Conservation (phyloP, 2,113 vertebrate genomes). For the Apaloderma vittatum region DNA sequence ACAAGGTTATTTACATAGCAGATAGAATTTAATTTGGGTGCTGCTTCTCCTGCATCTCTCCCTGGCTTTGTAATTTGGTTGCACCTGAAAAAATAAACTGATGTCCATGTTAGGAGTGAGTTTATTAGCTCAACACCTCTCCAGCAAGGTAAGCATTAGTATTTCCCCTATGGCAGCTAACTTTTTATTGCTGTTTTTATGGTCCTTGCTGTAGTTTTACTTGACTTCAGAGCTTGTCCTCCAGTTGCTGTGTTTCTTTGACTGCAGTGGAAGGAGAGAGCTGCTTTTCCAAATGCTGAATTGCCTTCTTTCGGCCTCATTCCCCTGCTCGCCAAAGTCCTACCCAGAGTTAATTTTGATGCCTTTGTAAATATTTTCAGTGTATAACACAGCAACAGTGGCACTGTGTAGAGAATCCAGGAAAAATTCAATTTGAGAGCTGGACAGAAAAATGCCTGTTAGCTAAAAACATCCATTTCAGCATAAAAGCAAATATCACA, state of each 20-base stretch:
- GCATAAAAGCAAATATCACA: neutral
- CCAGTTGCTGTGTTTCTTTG: slow-evolving; percentile 6
- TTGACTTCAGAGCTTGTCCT: neutral
- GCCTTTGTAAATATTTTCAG: slow-evolving; percentile 11
- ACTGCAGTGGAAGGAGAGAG: neutral
- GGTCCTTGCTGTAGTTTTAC: slow-evolving; percentile 3
- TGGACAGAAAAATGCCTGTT: neutral
- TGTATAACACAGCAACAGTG: neutral
- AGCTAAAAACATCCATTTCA: slow-evolving; percentile 23
- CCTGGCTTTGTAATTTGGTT: slow-evolving; percentile 3
- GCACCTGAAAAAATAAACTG: slow-evolving; percentile 57
- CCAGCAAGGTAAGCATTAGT: neutral
- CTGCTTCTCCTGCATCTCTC: neutral
- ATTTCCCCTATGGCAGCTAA: slow-evolving; percentile 43
- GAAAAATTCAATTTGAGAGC: neutral
- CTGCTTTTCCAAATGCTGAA: neutral
- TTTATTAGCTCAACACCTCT: neutral
- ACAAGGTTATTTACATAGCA: slow-evolving; percentile 6
- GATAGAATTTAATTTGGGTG: slow-evolving; percentile 19
- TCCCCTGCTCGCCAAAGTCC: neutral
- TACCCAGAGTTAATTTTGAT: neutral
- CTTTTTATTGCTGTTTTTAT: slow-evolving; percentile 48
- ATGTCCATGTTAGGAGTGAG: neutral
- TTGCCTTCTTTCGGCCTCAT: neutral
- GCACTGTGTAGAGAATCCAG: neutral